Base-by-base conservation (phyloP, 2,113 vertebrate species). In the Tricholaema leucomelas region DNA sequence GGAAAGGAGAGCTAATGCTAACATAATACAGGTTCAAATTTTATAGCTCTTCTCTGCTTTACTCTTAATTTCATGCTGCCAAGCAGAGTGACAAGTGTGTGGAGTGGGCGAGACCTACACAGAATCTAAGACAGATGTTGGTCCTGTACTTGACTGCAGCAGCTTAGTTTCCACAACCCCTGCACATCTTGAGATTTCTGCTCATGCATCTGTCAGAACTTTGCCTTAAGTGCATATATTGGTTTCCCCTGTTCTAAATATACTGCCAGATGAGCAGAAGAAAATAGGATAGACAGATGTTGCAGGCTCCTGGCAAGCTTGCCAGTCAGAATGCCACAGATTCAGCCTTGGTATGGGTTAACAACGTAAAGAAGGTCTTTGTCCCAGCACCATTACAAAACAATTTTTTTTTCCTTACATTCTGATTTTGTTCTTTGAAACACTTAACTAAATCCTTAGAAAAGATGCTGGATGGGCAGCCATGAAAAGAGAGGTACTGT, bases 261-360 rank as follows among this genome's bases (percentile, higher is more conserved):
- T 18, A 69, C 50, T 38, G 25, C 87, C 9, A 8, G 48, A 82
- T 58, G 61, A 95, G 75, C 78, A 83, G 60, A 91, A 82, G 27
- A 77, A 93, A 89, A 85, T 67, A 82, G 46, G 65, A 89, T 20
- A 90, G 81, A 89, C 75, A 93, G 87, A 83, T 85, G 85, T 87
- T 89, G 24, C 67, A 92, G 64, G 65, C 69, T 92, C 27, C 76
- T 92, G 93, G 85, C 85, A 90, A 78, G 46, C 15, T 56, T 7
- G 16, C 56, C 54, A 81, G 58, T 91, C 64, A 93, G 87, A 92
- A 83, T 6, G 50, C 72, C 33, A 65, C 31, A 20, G 3, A 15
- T 74, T 58, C 61, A 81, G 14, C 27, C 36, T 74, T 48, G 23
- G 28, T n/a, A 58, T 36, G 50, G 60, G n/a, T 79, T 85, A 88